phyloP scores from a whole-genome alignment of 2,888 invertebrate genomes.

The Melieria crassipennis region DNA sequence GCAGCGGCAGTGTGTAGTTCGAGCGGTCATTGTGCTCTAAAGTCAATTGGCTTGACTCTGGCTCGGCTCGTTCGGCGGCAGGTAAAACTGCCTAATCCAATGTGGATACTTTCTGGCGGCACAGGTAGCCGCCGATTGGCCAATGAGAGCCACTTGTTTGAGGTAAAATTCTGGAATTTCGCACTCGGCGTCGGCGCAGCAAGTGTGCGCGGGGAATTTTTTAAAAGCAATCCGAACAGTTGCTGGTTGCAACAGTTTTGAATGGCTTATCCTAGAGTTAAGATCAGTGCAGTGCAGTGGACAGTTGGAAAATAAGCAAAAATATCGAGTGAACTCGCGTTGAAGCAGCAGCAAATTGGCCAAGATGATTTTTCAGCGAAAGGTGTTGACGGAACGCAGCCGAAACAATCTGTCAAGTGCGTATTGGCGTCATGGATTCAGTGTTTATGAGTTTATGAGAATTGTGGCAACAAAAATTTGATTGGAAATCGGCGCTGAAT shows the following conservation, averaged over 20 bases:
- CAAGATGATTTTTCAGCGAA: constrained; percentile 47
- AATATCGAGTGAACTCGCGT: neutral
- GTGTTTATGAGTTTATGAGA: no score
- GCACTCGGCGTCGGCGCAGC: no score
- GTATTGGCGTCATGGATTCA: constrained; percentile 18
- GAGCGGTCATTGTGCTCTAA: neutral
- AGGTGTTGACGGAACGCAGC: constrained; percentile 44
- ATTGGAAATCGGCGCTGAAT: no score
- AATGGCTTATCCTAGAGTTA: constrained; percentile 57
- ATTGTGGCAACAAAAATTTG: no score
- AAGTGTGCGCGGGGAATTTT: no score
- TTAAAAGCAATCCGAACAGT: constrained; percentile 17
- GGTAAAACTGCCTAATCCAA: no score
- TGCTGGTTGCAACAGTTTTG: constrained; percentile 47
- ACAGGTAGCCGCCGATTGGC: no score
- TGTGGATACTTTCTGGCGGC: no score
- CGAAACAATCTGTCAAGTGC: constrained; percentile 44
- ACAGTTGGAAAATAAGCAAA: neutral
- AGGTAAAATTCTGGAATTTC: no score
- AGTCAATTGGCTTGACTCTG: constrained; percentile 20
- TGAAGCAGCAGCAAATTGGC: constrained; percentile 22
- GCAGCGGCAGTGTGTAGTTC: no score
- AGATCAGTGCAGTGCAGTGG: constrained; percentile 39
- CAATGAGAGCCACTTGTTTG: no score
- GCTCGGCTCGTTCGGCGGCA: no score